A percentile compares a stretch with the other conserved stretches of the same genome.
These are phyloP conservation scores for Drosophila siamana DNA, from an alignment of 2,888 invertebrate genomes.

Conservation along the genomic window DNA sequence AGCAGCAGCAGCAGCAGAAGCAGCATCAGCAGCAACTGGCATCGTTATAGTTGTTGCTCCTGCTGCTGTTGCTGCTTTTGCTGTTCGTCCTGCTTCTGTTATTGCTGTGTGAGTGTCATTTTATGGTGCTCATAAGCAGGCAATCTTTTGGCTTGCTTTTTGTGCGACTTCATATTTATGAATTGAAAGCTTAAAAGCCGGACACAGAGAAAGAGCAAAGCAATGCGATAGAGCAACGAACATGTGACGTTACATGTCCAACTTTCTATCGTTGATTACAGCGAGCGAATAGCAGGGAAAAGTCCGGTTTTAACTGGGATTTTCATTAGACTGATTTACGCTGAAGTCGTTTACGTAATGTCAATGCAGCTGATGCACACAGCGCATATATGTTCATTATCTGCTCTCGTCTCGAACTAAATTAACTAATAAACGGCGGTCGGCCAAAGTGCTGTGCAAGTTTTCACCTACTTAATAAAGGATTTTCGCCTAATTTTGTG, in stretches of 20 bases:
- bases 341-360: neutral
- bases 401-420: neutral
- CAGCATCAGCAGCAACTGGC: constrained; percentile 52
- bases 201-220: constrained; percentile 9
- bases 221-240: constrained; percentile 3
- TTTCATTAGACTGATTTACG: constrained; percentile 29
- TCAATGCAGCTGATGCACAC: constrained; percentile 8
- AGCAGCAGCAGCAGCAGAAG: constrained; percentile 33
- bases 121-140: constrained; percentile 59
- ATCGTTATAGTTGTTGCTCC: constrained; percentile 16
- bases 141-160: constrained; percentile 32
- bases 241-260: constrained; percentile 36
- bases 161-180: constrained; percentile 55
- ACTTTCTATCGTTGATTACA: constrained; percentile 27
- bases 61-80: neutral
- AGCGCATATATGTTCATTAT: neutral
- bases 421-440: constrained; percentile 12
- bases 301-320: constrained; percentile 31
- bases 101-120: constrained; percentile 51
- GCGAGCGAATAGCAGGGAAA: constrained; percentile 25
- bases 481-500: constrained; percentile 30
- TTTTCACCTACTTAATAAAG: constrained; percentile 18
- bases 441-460: neutral
- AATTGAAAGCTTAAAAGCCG: constrained; percentile 59
- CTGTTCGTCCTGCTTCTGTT: neutral